Percentiles rank a stretch among this genome's conserved stretches.
Conservation (phyloP, 92 coral and sea anemone species). For the Ricordea florida region DNA sequence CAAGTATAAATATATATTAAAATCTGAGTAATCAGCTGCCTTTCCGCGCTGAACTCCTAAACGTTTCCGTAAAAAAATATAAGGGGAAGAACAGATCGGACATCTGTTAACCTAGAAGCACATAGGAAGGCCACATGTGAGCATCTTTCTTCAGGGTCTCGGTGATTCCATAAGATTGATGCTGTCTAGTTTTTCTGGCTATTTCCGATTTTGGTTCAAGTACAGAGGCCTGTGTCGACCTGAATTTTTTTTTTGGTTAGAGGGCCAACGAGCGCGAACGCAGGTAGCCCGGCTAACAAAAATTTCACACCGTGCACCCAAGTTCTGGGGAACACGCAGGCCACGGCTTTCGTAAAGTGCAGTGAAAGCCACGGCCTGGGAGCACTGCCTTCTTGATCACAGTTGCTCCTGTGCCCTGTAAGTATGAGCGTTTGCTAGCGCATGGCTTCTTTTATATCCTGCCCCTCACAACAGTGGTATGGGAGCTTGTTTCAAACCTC, state of each 20-base stretch:
- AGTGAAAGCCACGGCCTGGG: slow-evolving; percentile 51
- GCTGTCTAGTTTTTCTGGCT: too few relatives aligned
- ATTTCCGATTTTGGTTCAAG: too few relatives aligned
- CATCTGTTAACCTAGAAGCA: too few relatives aligned
- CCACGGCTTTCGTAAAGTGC: slow-evolving; percentile 59
- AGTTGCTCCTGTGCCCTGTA: slow-evolving; percentile 76
- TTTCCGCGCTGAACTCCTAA: too few relatives aligned
- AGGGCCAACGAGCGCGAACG: slow-evolving; percentile 80
- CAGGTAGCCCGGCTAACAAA: slow-evolving; percentile 80
- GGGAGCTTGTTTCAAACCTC: slow-evolving; percentile 23
- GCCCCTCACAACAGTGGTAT: slow-evolving; percentile 2
- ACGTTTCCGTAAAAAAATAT: too few relatives aligned
- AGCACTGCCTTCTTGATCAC: slow-evolving; percentile 82
- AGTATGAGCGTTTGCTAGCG: slow-evolving; percentile 43
- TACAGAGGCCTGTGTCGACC: too few relatives aligned
- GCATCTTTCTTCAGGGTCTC: too few relatives aligned
- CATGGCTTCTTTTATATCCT: slow-evolving; percentile 42
- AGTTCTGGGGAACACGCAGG: slow-evolving; percentile 72
- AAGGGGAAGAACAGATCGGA: too few relatives aligned
- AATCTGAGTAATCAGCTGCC: too few relatives aligned
- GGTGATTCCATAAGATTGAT: too few relatives aligned
- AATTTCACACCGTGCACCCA: slow-evolving; percentile 81
- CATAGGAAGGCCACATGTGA: too few relatives aligned
- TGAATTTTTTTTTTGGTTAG: not conserved
- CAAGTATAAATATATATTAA: too few relatives aligned